Conservation (phyloP, 2,113 vertebrate genomes). For the Prionailurus viverrinus region DNA sequence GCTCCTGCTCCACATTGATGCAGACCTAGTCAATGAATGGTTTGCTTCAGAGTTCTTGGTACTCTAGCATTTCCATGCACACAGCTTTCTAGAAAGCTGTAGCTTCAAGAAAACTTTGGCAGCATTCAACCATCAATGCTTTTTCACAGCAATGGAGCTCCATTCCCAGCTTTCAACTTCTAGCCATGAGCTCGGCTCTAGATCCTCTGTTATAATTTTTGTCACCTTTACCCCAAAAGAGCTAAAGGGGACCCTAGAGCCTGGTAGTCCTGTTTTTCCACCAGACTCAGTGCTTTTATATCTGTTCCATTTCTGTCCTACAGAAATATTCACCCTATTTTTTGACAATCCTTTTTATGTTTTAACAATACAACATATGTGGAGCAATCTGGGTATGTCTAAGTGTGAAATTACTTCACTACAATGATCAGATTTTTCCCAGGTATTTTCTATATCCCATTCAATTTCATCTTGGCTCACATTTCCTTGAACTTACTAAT, state of each 20-base stretch:
- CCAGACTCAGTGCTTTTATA: background rate
- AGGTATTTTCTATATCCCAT: background rate
- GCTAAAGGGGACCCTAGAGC: background rate
- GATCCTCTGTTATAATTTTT: background rate
- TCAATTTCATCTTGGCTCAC: background rate
- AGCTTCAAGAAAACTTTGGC: background rate
- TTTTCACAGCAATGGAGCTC: background rate
- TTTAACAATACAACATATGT: background rate
- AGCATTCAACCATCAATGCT: background rate
- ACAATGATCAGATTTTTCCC: background rate
- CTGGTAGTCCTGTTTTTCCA: background rate
- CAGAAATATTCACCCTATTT: background rate
- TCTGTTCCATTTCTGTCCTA: background rate
- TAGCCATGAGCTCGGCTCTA: background rate
- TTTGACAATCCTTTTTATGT: background rate
- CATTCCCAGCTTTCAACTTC: background rate
- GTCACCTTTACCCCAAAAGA: background rate
- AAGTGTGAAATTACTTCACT: background rate
- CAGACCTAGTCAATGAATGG: background rate
- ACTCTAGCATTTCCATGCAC: background rate
- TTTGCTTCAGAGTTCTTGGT: background rate
- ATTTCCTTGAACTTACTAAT: background rate
- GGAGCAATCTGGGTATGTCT: background rate
- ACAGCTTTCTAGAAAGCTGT: background rate
- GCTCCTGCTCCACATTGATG: background rate